phyloP scores from a whole-genome alignment of 1,140 invertebrate genomes.

The Nasonia vitripennis region DNA sequence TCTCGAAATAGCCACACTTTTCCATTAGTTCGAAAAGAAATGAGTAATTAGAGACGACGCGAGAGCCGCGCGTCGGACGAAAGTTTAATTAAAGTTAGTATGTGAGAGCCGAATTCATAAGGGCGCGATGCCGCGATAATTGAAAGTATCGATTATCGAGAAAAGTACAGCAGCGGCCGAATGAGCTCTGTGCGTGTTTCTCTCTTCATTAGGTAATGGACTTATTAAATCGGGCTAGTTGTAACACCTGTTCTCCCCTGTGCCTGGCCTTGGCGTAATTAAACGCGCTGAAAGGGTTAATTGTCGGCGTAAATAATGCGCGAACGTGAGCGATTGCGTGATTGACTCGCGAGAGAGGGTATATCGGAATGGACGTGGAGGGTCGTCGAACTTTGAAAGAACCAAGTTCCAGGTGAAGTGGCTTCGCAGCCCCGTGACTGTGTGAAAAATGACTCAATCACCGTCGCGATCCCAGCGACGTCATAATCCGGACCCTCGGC shows the following conservation, averaged over 20 bases:
- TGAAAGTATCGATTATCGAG: constrained; percentile 73
- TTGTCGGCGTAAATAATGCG: background rate
- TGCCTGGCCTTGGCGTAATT: background rate
- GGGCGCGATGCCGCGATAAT: constrained; percentile 67
- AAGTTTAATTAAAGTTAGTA: constrained; percentile 64
- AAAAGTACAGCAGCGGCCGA: constrained; percentile 18
- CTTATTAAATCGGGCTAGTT: constrained; percentile 70
- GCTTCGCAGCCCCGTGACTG: no score
- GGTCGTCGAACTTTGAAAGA: no score
- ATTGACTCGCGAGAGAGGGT: background rate
- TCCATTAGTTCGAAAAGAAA: constrained; percentile 34
- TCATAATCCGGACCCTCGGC: background rate
- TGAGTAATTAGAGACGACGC: constrained; percentile 48
- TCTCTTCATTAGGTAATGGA: constrained; percentile 73
- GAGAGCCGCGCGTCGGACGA: constrained; percentile 7
- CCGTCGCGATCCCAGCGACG: no score
- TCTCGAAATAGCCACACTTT: background rate
- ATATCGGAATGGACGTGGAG: background rate
- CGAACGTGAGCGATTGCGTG: background rate
- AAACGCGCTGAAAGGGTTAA: background rate
- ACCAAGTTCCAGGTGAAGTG: no score
- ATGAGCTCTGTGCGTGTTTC: constrained; percentile 56
- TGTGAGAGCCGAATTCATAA: constrained; percentile 63
- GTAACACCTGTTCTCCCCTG: constrained; percentile 52
- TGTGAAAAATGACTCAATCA: no score